These are phyloP conservation scores for Leucophenga varia DNA, from an alignment of 1,140 invertebrate genomes.

Conservation along the genomic window DNA sequence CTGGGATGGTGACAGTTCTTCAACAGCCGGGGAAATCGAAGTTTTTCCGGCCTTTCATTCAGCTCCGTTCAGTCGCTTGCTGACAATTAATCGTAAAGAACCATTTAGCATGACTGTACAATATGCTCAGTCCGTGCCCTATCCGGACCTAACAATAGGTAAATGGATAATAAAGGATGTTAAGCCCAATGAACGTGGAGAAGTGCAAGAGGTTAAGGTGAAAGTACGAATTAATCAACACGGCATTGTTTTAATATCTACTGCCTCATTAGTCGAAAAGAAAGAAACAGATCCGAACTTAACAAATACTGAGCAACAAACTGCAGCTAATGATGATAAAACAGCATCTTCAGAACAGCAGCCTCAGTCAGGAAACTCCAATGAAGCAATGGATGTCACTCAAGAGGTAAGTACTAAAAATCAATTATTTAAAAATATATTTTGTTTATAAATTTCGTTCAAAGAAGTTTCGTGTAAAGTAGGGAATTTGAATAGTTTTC, in stretches of 20 bases:
- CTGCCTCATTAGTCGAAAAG: constrained; percentile 84
- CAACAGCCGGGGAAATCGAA: constrained; percentile 69
- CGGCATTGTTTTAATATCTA: constrained; percentile 85
- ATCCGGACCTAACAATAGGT: constrained; percentile 80
- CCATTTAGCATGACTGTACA: constrained; percentile 83
- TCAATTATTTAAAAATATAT: too few relatives aligned
- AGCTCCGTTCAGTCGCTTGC: constrained; percentile 89
- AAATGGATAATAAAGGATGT: constrained; percentile 83
- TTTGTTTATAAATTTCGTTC: too few relatives aligned
- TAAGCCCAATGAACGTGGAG: constrained; percentile 80
- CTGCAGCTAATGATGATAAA: constrained; percentile 50
- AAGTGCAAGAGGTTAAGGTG: constrained; percentile 90
- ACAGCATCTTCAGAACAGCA: constrained; percentile 40
- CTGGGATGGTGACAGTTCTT: constrained; percentile 76
- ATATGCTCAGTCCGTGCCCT: constrained; percentile 74
- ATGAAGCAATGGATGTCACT: constrained; percentile 57
- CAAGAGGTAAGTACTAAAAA: constrained; percentile 57
- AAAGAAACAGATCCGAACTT: constrained; percentile 66
- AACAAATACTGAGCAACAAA: constrained; percentile 57
- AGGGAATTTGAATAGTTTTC: too few relatives aligned
- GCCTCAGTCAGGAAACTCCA: constrained; percentile 29
- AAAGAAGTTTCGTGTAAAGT: too few relatives aligned
- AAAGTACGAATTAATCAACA: constrained; percentile 92
- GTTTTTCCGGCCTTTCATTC: constrained; percentile 87
- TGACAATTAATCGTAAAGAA: constrained; percentile 88